phyloP scores from a whole-genome alignment of 2,888 invertebrate species.

The Aleiodes testaceus region DNA sequence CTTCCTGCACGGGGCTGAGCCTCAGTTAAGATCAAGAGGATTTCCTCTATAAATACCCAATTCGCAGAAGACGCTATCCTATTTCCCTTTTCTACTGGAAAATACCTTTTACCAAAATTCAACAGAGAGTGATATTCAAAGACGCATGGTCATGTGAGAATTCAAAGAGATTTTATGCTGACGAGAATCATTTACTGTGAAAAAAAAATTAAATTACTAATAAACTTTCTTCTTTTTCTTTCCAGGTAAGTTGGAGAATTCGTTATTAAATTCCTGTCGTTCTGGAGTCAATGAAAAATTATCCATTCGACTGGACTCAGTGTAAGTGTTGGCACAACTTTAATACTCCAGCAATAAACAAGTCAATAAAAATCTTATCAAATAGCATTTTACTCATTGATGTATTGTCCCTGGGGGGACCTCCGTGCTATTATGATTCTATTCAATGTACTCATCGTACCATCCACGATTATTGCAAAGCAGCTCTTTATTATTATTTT shows the following conservation, averaged over 20 bases:
- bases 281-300: background rate
- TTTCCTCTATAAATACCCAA: constrained; percentile 55
- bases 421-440: constrained; percentile 21
- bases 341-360: constrained; percentile 12
- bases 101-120: constrained; percentile 34
- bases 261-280: background rate
- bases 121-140: constrained; percentile 12
- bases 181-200: background rate
- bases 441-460: constrained; percentile 24
- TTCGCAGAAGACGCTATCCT: constrained; percentile 52
- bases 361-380: constrained; percentile 24
- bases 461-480: constrained; percentile 25
- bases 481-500: constrained; percentile 6
- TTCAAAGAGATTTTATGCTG: constrained; percentile 30
- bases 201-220: too few relatives aligned
- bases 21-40: constrained; percentile 55
- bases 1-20: constrained; percentile 39
- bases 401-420: background rate
- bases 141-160: constrained; percentile 27
- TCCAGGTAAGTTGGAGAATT: constrained; percentile 60
- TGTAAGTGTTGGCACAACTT: constrained; percentile 2
- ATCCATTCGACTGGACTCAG: too few relatives aligned
- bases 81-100: constrained; percentile 21
- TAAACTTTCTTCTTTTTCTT: constrained; percentile 51
- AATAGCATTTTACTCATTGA: constrained; percentile 27